phyloP scores from a whole-genome alignment of 2,797 vertebrate species.

The Catamblyrhynchus diadema region DNA sequence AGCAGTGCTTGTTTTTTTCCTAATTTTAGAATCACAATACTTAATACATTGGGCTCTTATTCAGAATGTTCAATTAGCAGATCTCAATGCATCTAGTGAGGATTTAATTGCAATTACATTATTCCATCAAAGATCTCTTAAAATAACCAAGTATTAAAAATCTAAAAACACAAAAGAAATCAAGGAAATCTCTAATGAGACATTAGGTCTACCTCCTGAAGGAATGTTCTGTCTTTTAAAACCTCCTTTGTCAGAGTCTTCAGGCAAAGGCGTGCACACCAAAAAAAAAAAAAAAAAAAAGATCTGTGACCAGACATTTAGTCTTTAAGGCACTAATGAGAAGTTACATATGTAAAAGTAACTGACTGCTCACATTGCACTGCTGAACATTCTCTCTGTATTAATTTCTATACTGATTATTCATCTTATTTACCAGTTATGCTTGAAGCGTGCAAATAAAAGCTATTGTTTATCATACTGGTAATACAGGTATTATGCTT shows the following conservation, averaged over 20 bases:
- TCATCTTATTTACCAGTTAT: not conserved
- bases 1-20: not conserved
- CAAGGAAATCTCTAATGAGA: not conserved
- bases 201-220: not conserved
- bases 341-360: not conserved
- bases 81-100: not conserved
- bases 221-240: not conserved
- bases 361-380: not conserved
- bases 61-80: not conserved
- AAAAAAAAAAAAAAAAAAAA: not conserved
- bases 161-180: constrained; percentile 11
- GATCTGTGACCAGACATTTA: not conserved
- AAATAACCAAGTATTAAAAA: constrained; percentile 23
- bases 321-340: not conserved
- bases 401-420: not conserved
- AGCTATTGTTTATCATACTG: not conserved
- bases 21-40: not conserved
- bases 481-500: not conserved
- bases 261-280: not conserved
- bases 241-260: not conserved
- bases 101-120: constrained; percentile 22
- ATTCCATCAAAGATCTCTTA: not conserved
- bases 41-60: not conserved
- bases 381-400: not conserved
- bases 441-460: not conserved